Conservation (phyloP, 2,797 vertebrate species). For the Lophius americanus region DNA sequence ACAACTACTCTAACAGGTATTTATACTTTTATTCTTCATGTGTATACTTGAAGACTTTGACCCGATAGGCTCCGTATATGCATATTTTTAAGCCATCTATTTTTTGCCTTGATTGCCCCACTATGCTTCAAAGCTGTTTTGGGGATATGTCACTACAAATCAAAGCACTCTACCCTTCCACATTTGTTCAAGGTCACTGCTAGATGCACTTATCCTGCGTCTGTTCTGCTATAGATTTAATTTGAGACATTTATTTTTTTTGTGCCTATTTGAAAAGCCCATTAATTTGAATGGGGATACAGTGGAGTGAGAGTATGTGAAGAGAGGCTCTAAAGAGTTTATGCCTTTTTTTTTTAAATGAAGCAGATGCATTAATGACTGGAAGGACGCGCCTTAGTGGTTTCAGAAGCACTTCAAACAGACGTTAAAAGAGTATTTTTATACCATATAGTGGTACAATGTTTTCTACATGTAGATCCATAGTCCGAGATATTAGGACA, state of each 20-base stretch:
- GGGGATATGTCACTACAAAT: no score
- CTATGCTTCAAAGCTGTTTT: constrained; percentile 8
- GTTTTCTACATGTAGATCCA: neutral
- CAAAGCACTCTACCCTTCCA: neutral
- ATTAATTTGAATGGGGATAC: constrained; percentile 16
- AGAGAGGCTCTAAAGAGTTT: neutral
- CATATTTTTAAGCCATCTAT: neutral
- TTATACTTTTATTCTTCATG: neutral
- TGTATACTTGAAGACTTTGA: neutral
- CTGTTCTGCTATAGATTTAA: neutral
- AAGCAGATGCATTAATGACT: constrained; percentile 6
- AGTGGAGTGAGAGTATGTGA: neutral
- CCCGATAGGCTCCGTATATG: neutral
- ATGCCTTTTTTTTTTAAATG: neutral
- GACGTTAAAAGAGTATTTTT: constrained; percentile 1
- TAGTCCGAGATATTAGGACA: neutral
- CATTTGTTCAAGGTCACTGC: constrained; percentile 30
- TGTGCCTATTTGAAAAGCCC: constrained; percentile 8
- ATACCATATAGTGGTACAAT: neutral
- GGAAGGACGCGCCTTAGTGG: neutral
- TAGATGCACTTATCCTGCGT: constrained; percentile 15
- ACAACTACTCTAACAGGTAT: neutral
- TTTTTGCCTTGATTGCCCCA: neutral
- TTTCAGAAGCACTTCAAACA: constrained; percentile 21
- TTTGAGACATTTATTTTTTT: neutral